Base-by-base conservation (phyloP, 2,888 invertebrate species). In the Lypha dubia region DNA sequence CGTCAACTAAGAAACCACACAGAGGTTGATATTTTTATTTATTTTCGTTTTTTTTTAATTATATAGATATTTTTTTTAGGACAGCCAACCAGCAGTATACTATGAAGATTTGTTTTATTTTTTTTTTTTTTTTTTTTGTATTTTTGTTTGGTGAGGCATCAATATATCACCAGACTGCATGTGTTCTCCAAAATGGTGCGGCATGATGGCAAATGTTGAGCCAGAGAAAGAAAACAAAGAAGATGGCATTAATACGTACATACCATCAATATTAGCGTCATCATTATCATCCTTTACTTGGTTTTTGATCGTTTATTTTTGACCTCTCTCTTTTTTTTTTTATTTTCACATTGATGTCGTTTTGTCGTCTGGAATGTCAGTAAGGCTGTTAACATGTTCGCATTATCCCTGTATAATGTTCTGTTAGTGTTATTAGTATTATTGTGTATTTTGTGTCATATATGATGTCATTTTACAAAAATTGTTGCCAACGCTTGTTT, bases 401-500 rank as follows among this genome's bases (percentile, higher is more conserved):
- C 41, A 75, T 79, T 62, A 84, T 86, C 86, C 82, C 85, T 63
- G 41, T 70, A 65, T 75, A 60, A 62, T 60, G 60, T 73, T 60
- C 51, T 63, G 51, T 71, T 76, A 70, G 32, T 58, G 56, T 71
- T 79, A 63, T 63, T 71, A 56, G 53, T 73, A 22, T 81, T 81
- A 75, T 81, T 70, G 83, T 86, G 79, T 79, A 75, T 84, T 73
- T 79, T 79, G 75, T 82, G 83, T 84, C 85, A 71, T 83, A 87
- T 85, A 87, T 87, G 87, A 87, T 87, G 87, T 85, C 87, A 87
- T 87, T 86, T 86, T 84, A 84, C 51, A 71, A 76, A 83, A 68
- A 83, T 81, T 81, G 71, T 79, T 79, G 74, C 56, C 62, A 44
- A 8, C 41, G 65, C 60, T 63, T 56, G 32, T n/a, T 32, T 41